Evolutionary conservation across 2,113 vertebrate genomes (phyloP), one percentile per base, ranked within the genome.

Genomic region (Urocitellus parryii): DNA sequence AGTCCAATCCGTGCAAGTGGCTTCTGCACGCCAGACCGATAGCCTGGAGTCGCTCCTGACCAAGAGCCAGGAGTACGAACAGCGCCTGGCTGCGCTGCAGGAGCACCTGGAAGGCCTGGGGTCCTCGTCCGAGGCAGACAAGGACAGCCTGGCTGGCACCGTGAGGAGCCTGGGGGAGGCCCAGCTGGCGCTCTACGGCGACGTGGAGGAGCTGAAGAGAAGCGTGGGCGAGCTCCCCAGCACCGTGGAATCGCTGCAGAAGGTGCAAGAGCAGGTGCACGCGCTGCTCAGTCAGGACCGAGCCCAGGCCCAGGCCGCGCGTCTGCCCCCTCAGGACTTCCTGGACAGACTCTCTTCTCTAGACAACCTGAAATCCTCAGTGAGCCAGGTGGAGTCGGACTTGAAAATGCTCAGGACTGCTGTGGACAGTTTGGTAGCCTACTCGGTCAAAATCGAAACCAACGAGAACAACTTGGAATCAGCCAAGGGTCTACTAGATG

Each of bases 371-470:
- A 98, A 97, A 61, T 98, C 98, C 95, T 99, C 98, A 16, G 97
- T 99, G 88, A 98, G 98, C 94, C 98, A 99, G 48, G 98, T 98
- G 12, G 98, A 99, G 8, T 98, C 98, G 0, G 99, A 99, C 98
- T 98, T 99, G 98, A 98, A 99, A 97, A 98, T 98, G 97, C 98
- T 99, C 82, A 99, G 98, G 94, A 98, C 97, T 96, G 98, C 98
- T 2, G 98, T 99, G 77, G 98, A 98, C 88, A 99, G 98, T 81
- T 95, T 99, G 97, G 98, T 99, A 0, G 96, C 98, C 1, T 99
- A 99, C 97, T 99, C 99, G 0, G 99, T 98, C 87, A 99, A 99
- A 98, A 98, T 99, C 6, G 99, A 99, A 95, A 98, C 97, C 61
- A 99, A 99, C 2, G 99, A 99, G 91, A 97, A 99, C 90, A 98